Conservation (phyloP, 2,888 invertebrate species). For the Drosophila meridionalis region DNA sequence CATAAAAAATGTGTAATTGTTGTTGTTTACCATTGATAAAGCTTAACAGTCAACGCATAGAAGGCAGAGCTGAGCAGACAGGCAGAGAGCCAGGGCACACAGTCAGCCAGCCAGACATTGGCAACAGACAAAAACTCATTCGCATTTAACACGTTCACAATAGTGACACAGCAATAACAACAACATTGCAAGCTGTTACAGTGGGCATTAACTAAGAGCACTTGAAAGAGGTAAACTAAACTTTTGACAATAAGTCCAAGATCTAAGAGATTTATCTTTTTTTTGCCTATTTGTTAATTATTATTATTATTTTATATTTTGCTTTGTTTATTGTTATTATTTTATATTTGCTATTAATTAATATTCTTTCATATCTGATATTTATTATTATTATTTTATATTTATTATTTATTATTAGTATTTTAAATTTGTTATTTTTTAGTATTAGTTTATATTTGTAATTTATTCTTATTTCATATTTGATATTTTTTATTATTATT, state of each 20-base stretch:
- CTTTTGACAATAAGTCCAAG: neutral
- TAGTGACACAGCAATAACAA: conserved; percentile 19
- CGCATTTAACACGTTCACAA: conserved; percentile 74
- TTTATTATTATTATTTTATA: no score
- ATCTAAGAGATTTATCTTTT: neutral
- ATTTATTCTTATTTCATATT: no score
- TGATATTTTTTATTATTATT: no score
- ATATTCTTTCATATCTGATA: no score
- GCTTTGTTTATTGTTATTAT: no score
- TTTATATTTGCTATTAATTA: no score
- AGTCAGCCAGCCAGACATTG: neutral
- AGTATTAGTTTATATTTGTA: no score
- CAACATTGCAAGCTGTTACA: conserved; percentile 27
- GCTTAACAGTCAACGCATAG: conserved; percentile 47
- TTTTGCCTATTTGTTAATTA: no score
- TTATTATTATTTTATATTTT: no score
- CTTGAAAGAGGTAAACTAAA: neutral
- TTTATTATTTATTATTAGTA: no score
- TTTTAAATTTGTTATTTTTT: no score
- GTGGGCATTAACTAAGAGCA: conserved; percentile 22
- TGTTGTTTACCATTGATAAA: conserved; percentile 59
- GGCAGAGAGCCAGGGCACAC: neutral
- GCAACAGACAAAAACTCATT: conserved; percentile 60
- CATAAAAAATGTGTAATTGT: conserved; percentile 74
- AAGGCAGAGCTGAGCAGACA: neutral